Evolutionary conservation across 2,797 vertebrate genomes (phyloP).

Genomic region (Alosa sapidissima): DNA sequence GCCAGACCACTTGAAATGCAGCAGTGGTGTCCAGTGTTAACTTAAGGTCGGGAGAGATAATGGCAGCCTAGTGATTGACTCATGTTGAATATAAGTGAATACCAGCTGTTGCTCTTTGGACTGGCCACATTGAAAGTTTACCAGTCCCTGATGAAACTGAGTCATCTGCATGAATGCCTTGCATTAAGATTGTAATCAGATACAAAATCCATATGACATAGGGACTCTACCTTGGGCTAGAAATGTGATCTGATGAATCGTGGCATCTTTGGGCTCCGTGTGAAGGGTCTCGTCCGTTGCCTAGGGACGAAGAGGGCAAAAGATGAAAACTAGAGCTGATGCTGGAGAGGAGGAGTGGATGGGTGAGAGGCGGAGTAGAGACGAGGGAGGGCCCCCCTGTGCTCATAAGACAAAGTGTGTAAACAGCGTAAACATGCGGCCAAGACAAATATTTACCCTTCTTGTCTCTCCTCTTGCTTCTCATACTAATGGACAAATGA

Average conservation of each 20-base stretch:
- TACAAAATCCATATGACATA: constrained; percentile 7
- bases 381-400: constrained; percentile 1
- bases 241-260: constrained; percentile 51
- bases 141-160: background rate
- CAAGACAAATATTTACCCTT: constrained; percentile 65
- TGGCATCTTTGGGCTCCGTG: background rate
- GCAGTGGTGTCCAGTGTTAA: background rate
- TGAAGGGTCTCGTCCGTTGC: background rate
- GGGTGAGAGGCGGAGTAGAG: background rate
- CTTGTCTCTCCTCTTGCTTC: constrained; percentile 38
- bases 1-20: background rate
- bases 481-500: constrained; percentile 53
- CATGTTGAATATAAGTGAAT: background rate
- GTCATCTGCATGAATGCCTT: background rate
- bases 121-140: background rate
- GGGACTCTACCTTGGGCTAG: constrained; percentile 38
- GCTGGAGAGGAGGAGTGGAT: background rate
- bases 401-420: constrained; percentile 59
- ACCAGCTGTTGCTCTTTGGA: background rate
- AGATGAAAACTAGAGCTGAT: constrained; percentile 31
- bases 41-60: background rate
- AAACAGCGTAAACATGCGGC: constrained; percentile 59
- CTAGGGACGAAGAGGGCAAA: constrained; percentile 16
- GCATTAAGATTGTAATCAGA: constrained; percentile 26
- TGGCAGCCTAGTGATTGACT: background rate